Conservation (phyloP, 2,797 vertebrate genomes). For the Sciurus carolinensis region DNA sequence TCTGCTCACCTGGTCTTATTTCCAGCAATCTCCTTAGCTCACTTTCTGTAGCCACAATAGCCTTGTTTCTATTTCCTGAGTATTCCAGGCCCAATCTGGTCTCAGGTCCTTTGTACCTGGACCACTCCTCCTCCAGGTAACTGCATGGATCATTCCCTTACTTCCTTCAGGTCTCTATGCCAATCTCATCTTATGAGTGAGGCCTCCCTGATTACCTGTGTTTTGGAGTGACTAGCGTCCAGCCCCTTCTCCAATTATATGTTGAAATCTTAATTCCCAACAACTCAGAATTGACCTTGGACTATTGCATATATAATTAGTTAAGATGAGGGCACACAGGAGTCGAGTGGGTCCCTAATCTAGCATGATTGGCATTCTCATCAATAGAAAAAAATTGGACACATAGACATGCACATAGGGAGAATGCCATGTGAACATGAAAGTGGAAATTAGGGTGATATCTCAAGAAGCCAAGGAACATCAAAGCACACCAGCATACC, state of each 20-base stretch:
- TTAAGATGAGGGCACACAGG: neutral
- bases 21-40: neutral
- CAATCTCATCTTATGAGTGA: neutral
- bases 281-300: neutral
- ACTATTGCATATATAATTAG: neutral
- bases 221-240: neutral
- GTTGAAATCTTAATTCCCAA: neutral
- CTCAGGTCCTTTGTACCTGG: neutral
- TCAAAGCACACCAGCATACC: neutral
- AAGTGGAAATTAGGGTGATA: neutral
- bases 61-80: neutral
- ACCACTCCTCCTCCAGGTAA: neutral
- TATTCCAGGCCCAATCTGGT: neutral
- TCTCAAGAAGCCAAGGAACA: neutral
- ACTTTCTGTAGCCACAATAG: neutral
- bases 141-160: neutral
- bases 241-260: neutral
- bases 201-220: neutral
- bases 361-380: neutral
- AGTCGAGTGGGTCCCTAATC: neutral
- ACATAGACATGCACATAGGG: neutral
- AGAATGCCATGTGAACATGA: neutral
- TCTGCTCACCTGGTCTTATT: neutral
- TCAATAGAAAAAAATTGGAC: neutral
- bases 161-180: neutral